These are phyloP conservation scores for Clarias batrachus DNA, from an alignment of 2,113 vertebrate species.

Conservation along the genomic window DNA sequence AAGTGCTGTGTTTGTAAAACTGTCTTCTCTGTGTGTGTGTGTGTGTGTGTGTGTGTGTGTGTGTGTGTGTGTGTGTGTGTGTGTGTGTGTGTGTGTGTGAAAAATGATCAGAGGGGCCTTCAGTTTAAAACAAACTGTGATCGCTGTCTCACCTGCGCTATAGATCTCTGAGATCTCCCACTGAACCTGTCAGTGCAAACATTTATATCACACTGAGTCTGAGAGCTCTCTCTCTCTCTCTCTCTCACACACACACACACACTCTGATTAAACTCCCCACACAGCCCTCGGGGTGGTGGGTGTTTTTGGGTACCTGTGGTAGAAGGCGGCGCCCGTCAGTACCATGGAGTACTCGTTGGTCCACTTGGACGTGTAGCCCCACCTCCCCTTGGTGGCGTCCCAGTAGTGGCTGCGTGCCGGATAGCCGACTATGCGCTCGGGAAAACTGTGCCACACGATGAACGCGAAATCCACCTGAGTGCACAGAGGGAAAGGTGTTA, in stretches of 20 bases:
- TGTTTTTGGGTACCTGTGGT: conserved; percentile 70
- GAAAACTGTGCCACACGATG: conserved; percentile 77
- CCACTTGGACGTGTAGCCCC: conserved; percentile 82
- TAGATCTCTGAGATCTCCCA: conserved; percentile 48
- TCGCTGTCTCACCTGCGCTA: conserved; percentile 41
- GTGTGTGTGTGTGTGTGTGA: conserved; percentile 36
- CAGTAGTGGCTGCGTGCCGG: conserved; percentile 80
- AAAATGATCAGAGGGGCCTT: conserved; percentile 44
- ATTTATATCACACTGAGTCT: conserved; percentile 45
- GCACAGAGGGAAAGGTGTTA: not conserved
- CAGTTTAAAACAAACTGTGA: conserved; percentile 53
- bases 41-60: conserved; percentile 26
- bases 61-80: conserved; percentile 22
- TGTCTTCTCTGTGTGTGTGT: not conserved
- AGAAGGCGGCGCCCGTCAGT: conserved; percentile 78
- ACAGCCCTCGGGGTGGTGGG: not conserved
- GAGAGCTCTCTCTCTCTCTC: conserved; percentile 6
- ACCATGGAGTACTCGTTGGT: conserved; percentile 82
- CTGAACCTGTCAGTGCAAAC: conserved; percentile 40
- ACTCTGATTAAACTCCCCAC: not conserved
- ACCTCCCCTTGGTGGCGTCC: conserved; percentile 70
- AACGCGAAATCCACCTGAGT: conserved; percentile 78
- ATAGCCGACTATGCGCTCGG: conserved; percentile 77
- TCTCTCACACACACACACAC: not conserved
- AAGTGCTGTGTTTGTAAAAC: not conserved